Percentiles rank a stretch among this genome's conserved stretches.
These are phyloP conservation scores for Synanthedon myopaeformis DNA, from an alignment of 2,888 invertebrate species.

Conservation along the genomic window DNA sequence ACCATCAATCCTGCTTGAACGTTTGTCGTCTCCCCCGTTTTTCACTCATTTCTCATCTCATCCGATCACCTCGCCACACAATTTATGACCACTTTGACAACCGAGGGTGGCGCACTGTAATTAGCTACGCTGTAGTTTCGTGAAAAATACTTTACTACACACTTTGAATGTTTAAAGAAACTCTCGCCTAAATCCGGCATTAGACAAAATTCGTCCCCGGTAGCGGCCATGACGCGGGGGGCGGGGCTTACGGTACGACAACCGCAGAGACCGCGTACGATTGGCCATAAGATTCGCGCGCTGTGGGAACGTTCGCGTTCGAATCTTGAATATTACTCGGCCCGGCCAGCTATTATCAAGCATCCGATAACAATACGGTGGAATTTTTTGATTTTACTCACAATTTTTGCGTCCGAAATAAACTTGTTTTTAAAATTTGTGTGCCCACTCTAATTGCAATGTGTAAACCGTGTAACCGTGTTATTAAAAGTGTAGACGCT, in stretches of 20 bases:
- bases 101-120: constrained; percentile 16
- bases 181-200: constrained; percentile 57
- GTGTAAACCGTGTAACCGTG: background rate
- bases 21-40: constrained; percentile 20
- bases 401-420: background rate
- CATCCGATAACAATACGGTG: background rate
- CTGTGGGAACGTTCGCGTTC: constrained; percentile 29
- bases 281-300: constrained; percentile 51
- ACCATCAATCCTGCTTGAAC: constrained; percentile 42
- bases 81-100: constrained; percentile 3
- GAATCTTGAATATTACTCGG: constrained; percentile 27
- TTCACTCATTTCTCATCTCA: constrained; percentile 31
- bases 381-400: background rate
- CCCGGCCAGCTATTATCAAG: constrained; percentile 8
- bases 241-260: constrained; percentile 34
- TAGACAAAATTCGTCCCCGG: constrained; percentile 30
- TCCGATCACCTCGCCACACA: constrained; percentile 16
- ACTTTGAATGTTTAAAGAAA: constrained; percentile 14
- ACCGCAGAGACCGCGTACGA: constrained; percentile 28
- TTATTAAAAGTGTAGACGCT: constrained; percentile 3
- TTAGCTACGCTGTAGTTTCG: constrained; percentile 11
- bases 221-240: constrained; percentile 59
- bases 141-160: too few relatives aligned
- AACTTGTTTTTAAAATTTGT: background rate
- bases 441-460: background rate